Evolutionary conservation across 2,888 invertebrate species (phyloP), one percentile per base, ranked within the genome.

Genomic region (Acheta domesticus): DNA sequence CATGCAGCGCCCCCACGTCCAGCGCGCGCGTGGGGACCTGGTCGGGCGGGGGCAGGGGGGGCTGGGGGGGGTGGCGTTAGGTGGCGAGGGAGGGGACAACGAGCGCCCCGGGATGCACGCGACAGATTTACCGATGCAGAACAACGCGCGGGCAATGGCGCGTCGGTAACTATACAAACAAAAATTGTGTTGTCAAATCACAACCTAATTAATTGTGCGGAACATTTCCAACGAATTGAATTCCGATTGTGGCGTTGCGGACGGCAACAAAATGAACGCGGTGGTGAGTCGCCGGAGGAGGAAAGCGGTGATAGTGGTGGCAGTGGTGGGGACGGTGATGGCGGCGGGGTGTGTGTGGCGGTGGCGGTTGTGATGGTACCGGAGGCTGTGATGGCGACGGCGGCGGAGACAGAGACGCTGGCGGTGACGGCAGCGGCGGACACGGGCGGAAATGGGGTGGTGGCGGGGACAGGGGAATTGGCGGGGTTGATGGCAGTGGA

Each of bases 81-180:
- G 23, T 23, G 62, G 62, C 62, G 11, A 14, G 62, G 36, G 62
- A 8, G 16, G 62, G 62, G 62, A 19, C 16, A 62, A 62, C 62
- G 62, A 62, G 62, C 62, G 62, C 16, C 62, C 16, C 62, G 62
- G 62, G 62, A 62, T 14, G 16, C 62, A 62, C 62, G 62, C 62
- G 62, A n/a, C 62, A 62, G 62, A 62, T 62, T 62, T 62, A 62
- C 62, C 62, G 62, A 62, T n/a, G 62, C 62, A 62, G 62, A 62
- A 62, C 62, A 62, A 62, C 62, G 62, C 62, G n/a, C n/a, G 62
- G 62, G 16, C 16, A 62, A 62, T 62, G 62, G 62, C 62, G 62
- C 62, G 16, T 62, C 62, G 16, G 62, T 14, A 16, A 62, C 16
- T 16, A 62, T 62, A 62, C 62, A 62, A 62, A 62, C 62, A 62